Evolutionary conservation across 2,113 vertebrate genomes (phyloP).

Genomic region (Colossoma macropomum): DNA sequence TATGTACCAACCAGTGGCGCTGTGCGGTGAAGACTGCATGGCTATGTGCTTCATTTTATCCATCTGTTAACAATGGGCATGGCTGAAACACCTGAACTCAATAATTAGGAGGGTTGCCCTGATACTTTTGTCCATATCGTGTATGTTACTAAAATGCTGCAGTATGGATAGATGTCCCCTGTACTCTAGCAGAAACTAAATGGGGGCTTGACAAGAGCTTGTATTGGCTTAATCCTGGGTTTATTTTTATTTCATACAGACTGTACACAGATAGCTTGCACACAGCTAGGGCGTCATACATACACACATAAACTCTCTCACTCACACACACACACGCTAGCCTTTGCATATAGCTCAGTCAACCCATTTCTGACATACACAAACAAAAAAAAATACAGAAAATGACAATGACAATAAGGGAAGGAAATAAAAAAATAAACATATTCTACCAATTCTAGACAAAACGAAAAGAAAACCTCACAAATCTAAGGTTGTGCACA

Average conservation of each 20-base stretch:
- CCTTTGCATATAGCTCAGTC: slow-evolving; percentile 11
- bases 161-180: not conserved
- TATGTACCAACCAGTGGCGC: no score
- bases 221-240: slow-evolving; percentile 70
- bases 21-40: no score
- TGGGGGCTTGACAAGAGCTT: slow-evolving; percentile 39
- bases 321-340: not conserved
- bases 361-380: not conserved
- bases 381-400: not conserved
- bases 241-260: slow-evolving; percentile 48
- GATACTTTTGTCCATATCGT: no score
- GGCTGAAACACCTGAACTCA: no score
- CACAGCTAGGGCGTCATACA: slow-evolving; percentile 30
- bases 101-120: no score
- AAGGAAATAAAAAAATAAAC: slow-evolving; percentile 7
- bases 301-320: not conserved
- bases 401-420: slow-evolving; percentile 16
- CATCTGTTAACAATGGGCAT: no score
- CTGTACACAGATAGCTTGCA: slow-evolving; percentile 20
- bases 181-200: not conserved
- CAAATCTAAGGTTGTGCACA: slow-evolving; percentile 7
- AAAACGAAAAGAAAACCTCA: not conserved
- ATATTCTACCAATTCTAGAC: not conserved
- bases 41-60: no score
- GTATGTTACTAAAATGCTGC: not conserved